Evolutionary conservation across 2,797 vertebrate genomes (phyloP), one percentile per base, ranked within the genome.

Genomic region (Poeciliopsis turneri): DNA sequence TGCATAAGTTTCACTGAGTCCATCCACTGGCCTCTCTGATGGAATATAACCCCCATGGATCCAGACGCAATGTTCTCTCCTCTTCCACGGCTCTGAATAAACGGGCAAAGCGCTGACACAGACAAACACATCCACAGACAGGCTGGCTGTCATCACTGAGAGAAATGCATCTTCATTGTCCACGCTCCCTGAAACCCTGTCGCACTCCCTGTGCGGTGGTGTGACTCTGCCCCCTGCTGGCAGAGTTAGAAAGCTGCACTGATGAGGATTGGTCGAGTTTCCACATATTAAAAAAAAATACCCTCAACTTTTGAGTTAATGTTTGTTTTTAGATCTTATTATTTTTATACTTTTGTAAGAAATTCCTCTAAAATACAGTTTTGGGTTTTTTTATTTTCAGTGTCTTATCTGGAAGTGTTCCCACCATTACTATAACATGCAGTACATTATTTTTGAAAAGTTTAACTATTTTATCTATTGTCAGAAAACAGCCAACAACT

Each of bases 191-290:
- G 49, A 10, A 12, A 28, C 18, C 46, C n/a, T 41, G 25, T 25
- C 16, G 6, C 4, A 11, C n/a, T 64, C n/a, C 45, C 18, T 51
- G 3, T 43, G 0, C 1, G 45, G 76, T 47, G 15, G 79, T 86
- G 66, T 59, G 79, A 87, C 64, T 71, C 87, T 87, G 86, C 81
- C 81, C 78, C 76, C 90, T 92, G 86, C 79, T 93, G 91, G 11
- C 49, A 0, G 4, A 8, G 25, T 43, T 2, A 0, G 0, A 46
- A 46, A 84, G 75, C 68, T 81, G 15, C 82, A 81, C 9, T 16
- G 0, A 41, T 23, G 43, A n/a, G 33, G 36, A 10, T 4, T n/a
- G 16, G 6, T 23, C 25, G 12, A n/a, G 15, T 25, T 41, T 12
- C 23, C 49, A 41, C 8, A 41, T 43, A 5, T 43, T 15, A 25